Evolutionary conservation across 2,797 vertebrate species (phyloP), one percentile per base, ranked within the genome.

Genomic region (Chrosomus eos): DNA sequence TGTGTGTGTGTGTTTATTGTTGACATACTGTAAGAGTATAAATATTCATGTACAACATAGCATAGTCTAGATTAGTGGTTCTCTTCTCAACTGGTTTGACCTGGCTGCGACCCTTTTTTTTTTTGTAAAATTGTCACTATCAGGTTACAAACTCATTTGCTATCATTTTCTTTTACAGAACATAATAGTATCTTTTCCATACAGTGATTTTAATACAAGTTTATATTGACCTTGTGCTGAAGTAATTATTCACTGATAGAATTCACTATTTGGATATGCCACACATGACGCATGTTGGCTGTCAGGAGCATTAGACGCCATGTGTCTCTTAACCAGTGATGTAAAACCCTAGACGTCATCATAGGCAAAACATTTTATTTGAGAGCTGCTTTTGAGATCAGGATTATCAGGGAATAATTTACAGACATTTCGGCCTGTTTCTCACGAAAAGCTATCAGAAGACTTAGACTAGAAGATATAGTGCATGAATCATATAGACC

Each of bases 401-500:
- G 5, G 31, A 36, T 58, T 5, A 14, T 38, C 21, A 38, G 21
- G 2, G 23, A 38, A 38, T 38, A 58, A 76, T 58, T 60, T 40
- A 18, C 51, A 58, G 9, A 76, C 13, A 75, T 58, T 16, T 55
- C 7, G 1, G 51, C 21, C 19, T n/a, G 11, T 75, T 58, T 21
- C 13, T n/a, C 19, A 23, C 51, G n/a, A 73, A 74, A 36, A 38
- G 7, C 74, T 23, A 75, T 75, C 51, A 75, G 48, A 36, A 55
- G 31, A 21, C 6, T 23, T 53, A 6, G 11, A 51, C 19, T 23
- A 38, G 8, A 26, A 45, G 4, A 45, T 45, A 45, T 45, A 45
- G 53, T 58, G 53, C 53, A 60, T 76, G 74, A 76, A 60, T 76
- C 74, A 18, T 38, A 16, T 8, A 76, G 33, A 38, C 33, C 23